These are phyloP conservation scores for Branchipolynoe longqiensis DNA, from an alignment of 2,888 invertebrate genomes.

Conservation along the genomic window DNA sequence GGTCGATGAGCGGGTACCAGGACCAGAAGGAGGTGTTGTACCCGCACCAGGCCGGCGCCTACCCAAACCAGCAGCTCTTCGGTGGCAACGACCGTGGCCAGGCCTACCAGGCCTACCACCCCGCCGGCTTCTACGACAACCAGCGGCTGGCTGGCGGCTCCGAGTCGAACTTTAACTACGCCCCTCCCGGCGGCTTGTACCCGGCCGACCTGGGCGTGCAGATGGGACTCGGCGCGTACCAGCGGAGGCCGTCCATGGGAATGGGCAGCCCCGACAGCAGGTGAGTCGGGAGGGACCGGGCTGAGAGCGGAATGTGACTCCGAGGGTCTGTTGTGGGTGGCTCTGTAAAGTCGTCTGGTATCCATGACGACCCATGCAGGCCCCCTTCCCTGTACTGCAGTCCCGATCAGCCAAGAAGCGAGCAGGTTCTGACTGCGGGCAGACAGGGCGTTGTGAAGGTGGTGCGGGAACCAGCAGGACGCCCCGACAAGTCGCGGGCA, in stretches of 20 bases:
- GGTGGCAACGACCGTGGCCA: slow-evolving; percentile 20
- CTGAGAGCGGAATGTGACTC: no score
- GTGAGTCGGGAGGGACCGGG: no score
- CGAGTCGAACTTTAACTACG: slow-evolving; percentile 66
- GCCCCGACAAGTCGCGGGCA: no score
- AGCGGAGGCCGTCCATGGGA: slow-evolving; percentile 73
- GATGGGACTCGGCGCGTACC: slow-evolving; percentile 69
- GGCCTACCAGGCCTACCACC: slow-evolving; percentile 71
- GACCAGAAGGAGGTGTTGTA: slow-evolving; percentile 51
- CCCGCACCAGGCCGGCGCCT: background rate
- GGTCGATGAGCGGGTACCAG: background rate
- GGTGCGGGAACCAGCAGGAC: no score
- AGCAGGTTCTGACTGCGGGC: no score
- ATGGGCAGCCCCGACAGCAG: slow-evolving; percentile 74
- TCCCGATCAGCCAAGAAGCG: no score
- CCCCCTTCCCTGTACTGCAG: no score
- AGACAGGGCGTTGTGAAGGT: no score
- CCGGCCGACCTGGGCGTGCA: slow-evolving; percentile 70
- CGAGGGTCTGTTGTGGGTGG: no score
- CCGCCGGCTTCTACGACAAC: slow-evolving; percentile 72
- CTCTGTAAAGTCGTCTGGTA: no score
- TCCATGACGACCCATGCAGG: no score
- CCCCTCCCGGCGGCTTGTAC: slow-evolving; percentile 66
- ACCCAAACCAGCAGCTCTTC: slow-evolving; percentile 48
- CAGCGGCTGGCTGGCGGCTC: slow-evolving; percentile 65